Evolutionary conservation across 2,113 vertebrate genomes (phyloP), one percentile per base, ranked within the genome.

Genomic region (Epinephelus moara): DNA sequence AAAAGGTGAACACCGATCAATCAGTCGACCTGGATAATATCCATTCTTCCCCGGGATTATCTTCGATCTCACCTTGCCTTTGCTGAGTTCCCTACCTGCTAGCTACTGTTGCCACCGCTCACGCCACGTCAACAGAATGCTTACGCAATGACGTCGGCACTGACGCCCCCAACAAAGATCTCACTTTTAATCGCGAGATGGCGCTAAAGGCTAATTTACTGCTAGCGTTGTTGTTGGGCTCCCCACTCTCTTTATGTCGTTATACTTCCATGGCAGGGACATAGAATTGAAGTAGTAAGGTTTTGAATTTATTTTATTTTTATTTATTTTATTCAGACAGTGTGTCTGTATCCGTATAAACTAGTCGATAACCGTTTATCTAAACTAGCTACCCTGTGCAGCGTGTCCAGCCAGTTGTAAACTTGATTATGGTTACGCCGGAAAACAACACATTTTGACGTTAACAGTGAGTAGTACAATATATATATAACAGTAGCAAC

Each of bases 51-150:
- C 19, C 42, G 0, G 50, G 71, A 60, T 69, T 72, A 55, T 37
- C 25, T 75, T 71, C 63, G 11, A 23, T 55, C 47, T 82, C 78
- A 69, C 77, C 88, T 80, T 67, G 1, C 27, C n/a, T 55, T 8
- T 25, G 69, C 23, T 40, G 12, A 49, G 7, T 19, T 67, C 50
- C 60, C 42, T 75, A 45, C 49, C 61, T 82, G 70, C 84, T 88
- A 82, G 83, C 83, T 61, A 72, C 81, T 21, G 70, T 27, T 79
- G 50, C 70, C 15, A 70, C 59, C 47, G 83, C 86, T 92, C 82
- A 93, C 80, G 95, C 95, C 95, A 96, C 96, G 96, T 96, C 95
- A 90, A 94, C 96, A 95, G 12, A 84, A 75, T 72, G 55, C 40
- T 27, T 55, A 85, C 95, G 94, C 94, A 23, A 94, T 94, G 92